Conservation (phyloP, 2,113 vertebrate genomes). For the Lathamus discolor region DNA sequence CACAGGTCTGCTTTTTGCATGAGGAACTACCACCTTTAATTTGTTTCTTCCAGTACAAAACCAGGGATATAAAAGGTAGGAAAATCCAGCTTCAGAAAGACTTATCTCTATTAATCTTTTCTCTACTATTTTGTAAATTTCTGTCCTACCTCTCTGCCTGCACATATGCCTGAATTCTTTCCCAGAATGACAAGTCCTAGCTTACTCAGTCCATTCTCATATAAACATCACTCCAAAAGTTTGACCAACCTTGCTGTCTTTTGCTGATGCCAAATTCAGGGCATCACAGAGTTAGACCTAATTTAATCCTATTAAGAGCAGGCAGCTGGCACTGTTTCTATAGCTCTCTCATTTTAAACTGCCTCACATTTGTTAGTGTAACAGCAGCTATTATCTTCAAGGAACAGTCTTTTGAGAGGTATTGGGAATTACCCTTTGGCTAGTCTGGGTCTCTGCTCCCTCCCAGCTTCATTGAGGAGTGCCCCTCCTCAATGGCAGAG, state of each 20-base stretch:
- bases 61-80: not conserved
- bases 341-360: not conserved
- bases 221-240: not conserved
- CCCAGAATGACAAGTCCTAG: not conserved
- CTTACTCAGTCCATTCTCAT: not conserved
- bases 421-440: not conserved
- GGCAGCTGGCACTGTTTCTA: not conserved
- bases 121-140: not conserved
- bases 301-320: not conserved
- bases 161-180: not conserved
- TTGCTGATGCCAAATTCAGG: not conserved
- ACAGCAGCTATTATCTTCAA: not conserved
- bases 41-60: not conserved
- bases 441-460: not conserved
- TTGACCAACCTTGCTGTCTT: not conserved
- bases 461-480: not conserved
- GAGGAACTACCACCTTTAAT: not conserved
- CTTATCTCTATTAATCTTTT: not conserved
- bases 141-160: not conserved
- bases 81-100: not conserved
- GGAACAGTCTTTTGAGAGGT: not conserved
- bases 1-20: not conserved
- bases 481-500: not conserved
- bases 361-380: not conserved
- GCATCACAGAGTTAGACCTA: not conserved